These are phyloP conservation scores for Drosophila prolongata DNA, from an alignment of 2,888 invertebrate genomes.

Conservation along the genomic window DNA sequence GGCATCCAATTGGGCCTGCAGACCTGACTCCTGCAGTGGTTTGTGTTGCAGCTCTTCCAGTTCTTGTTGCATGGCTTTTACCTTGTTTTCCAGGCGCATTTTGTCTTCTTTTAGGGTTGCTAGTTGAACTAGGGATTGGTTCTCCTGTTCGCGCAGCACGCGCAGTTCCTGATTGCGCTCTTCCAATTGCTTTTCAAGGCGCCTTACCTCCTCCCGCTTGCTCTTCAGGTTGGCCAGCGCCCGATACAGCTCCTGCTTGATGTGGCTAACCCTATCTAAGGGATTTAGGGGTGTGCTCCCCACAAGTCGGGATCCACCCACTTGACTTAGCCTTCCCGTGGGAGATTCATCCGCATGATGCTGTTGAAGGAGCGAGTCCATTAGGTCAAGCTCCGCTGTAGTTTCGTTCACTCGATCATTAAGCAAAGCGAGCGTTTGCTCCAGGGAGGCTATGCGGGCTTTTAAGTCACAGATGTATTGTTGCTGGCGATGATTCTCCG, in stretches of 20 bases:
- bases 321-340: slow-evolving; percentile 63
- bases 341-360: slow-evolving; percentile 76
- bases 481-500: slow-evolving; percentile 79
- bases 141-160: slow-evolving; percentile 80
- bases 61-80: slow-evolving; percentile 81
- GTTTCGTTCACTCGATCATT: slow-evolving; percentile 80
- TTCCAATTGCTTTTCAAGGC: slow-evolving; percentile 82
- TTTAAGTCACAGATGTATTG: slow-evolving; percentile 77
- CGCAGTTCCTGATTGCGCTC: slow-evolving; percentile 77
- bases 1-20: slow-evolving; percentile 69
- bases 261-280: slow-evolving; percentile 83
- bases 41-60: slow-evolving; percentile 73
- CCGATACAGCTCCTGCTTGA: slow-evolving; percentile 85
- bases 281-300: slow-evolving; percentile 82
- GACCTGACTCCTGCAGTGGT: slow-evolving; percentile 35
- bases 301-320: slow-evolving; percentile 44
- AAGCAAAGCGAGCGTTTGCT: slow-evolving; percentile 79
- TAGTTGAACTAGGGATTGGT: slow-evolving; percentile 80
- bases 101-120: slow-evolving; percentile 82
- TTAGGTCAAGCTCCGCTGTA: slow-evolving; percentile 81
- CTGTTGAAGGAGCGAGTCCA: slow-evolving; percentile 82
- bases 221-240: slow-evolving; percentile 84
- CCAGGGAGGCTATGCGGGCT: slow-evolving; percentile 77
- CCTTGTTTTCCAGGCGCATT: slow-evolving; percentile 74
- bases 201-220: slow-evolving; percentile 86